These are phyloP conservation scores for Shinisaurus crocodilurus DNA, from an alignment of 2,113 vertebrate genomes.

Conservation along the genomic window DNA sequence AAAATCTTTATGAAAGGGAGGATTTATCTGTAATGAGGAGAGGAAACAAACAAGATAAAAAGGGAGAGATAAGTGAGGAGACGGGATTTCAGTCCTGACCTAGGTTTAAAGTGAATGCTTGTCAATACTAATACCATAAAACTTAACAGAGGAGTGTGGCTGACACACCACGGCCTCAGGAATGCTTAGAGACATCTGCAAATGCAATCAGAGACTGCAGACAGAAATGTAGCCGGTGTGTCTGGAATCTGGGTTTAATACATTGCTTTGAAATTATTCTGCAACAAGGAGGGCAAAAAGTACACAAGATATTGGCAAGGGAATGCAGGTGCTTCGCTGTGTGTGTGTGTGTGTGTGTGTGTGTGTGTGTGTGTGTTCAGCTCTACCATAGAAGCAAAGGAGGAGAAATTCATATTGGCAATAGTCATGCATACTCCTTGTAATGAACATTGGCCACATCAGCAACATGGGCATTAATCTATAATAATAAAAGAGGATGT, in stretches of 20 bases:
- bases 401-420: neutral
- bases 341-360: too few relatives aligned
- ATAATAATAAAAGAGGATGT: neutral
- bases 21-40: conserved; percentile 60
- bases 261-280: conserved; percentile 32
- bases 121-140: conserved; percentile 71
- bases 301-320: neutral
- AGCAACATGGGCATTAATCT: neutral
- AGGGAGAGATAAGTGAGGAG: conserved; percentile 65
- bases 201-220: conserved; percentile 57
- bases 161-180: conserved; percentile 34
- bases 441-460: neutral
- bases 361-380: neutral
- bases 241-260: conserved; percentile 61
- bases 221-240: conserved; percentile 51
- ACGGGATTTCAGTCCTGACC: conserved; percentile 68
- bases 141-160: conserved; percentile 57
- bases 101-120: conserved; percentile 63
- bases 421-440: neutral
- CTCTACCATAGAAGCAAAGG: neutral
- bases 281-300: conserved; percentile 27
- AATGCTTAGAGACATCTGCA: conserved; percentile 61
- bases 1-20: conserved; percentile 57
- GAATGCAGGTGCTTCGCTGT: neutral
- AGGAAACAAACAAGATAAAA: conserved; percentile 68